phyloP scores from a whole-genome alignment of 2,113 vertebrate genomes.

The Amphiprion ocellaris region DNA sequence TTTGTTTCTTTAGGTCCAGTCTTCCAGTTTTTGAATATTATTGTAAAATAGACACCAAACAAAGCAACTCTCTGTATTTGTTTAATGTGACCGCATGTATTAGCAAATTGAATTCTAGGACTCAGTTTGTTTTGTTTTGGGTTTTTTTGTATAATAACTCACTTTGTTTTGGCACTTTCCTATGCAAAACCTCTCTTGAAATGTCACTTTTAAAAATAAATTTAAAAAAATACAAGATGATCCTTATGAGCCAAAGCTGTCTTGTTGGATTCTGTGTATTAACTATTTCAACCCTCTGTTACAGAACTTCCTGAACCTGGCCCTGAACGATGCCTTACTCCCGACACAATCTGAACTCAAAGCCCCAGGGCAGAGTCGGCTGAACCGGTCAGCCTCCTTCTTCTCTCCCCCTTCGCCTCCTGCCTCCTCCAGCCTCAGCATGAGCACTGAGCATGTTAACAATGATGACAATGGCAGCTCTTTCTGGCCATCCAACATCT shows the following conservation, averaged over 20 bases:
- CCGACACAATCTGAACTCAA: constrained; percentile 53
- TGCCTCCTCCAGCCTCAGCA: constrained; percentile 57
- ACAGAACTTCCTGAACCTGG: constrained; percentile 73
- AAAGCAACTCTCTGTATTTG: not conserved
- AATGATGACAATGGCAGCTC: constrained; percentile 56
- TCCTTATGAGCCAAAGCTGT: too few relatives aligned
- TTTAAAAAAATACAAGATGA: too few relatives aligned
- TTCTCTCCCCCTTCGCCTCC: constrained; percentile 68
- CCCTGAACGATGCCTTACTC: constrained; percentile 68
- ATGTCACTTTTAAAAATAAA: too few relatives aligned
- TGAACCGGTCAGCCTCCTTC: constrained; percentile 70
- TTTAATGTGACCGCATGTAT: not conserved
- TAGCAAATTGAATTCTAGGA: not conserved
- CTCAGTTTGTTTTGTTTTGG: too few relatives aligned
- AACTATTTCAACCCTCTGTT: constrained; percentile 28
- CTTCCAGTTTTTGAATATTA: not conserved
- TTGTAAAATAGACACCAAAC: not conserved
- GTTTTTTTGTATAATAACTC: too few relatives aligned
- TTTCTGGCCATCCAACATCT: constrained; percentile 81
- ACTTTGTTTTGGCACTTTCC: not conserved
- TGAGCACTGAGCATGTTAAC: constrained; percentile 75
- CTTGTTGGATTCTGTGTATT: constrained; percentile 8
- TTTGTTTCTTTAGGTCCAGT: constrained; percentile 23
- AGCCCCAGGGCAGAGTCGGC: constrained; percentile 58
- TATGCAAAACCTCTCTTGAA: too few relatives aligned